Percentiles rank a stretch among this genome's conserved stretches.
Conservation (phyloP, 2,888 invertebrate species). For the Melinaea menophilus region DNA sequence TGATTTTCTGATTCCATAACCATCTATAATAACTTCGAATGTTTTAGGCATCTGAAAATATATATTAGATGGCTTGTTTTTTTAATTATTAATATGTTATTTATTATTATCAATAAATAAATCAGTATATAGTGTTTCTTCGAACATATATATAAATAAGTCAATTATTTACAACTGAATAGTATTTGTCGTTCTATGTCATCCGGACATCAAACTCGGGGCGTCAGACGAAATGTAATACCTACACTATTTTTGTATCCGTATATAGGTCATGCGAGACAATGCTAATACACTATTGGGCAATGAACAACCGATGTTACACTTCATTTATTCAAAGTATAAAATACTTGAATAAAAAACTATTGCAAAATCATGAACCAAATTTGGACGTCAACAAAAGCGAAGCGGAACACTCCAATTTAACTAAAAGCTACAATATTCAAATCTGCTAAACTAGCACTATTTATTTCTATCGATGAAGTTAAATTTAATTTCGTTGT, state of each 20-base stretch:
- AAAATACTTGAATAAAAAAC: too few species aligned
- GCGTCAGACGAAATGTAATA: conserved; percentile 45
- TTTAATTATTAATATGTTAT: too few species aligned
- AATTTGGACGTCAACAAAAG: conserved; percentile 14
- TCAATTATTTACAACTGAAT: conserved; percentile 35
- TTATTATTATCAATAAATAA: too few species aligned
- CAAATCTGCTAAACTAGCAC: conserved; percentile 22
- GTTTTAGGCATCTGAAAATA: too few species aligned
- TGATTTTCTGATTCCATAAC: too few species aligned
- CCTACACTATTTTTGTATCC: conserved; percentile 21
- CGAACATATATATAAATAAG: conserved; percentile 31
- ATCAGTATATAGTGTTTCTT: conserved; percentile 21
- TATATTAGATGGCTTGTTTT: too few species aligned
- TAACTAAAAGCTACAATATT: conserved; percentile 48
- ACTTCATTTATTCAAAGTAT: not conserved
- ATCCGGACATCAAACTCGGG: conserved; percentile 47
- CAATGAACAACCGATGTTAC: not conserved
- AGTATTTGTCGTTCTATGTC: conserved; percentile 53
- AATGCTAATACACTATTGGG: not conserved
- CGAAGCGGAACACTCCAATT: conserved; percentile 42
- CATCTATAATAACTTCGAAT: too few species aligned
- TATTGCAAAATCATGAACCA: conserved; percentile 6
- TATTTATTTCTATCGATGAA: conserved; percentile 6
- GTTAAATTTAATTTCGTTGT: not conserved
- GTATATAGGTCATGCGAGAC: conserved; percentile 25